Evolutionary conservation across 2,113 vertebrate species (phyloP).

Genomic region (Neoarius graeffei): DNA sequence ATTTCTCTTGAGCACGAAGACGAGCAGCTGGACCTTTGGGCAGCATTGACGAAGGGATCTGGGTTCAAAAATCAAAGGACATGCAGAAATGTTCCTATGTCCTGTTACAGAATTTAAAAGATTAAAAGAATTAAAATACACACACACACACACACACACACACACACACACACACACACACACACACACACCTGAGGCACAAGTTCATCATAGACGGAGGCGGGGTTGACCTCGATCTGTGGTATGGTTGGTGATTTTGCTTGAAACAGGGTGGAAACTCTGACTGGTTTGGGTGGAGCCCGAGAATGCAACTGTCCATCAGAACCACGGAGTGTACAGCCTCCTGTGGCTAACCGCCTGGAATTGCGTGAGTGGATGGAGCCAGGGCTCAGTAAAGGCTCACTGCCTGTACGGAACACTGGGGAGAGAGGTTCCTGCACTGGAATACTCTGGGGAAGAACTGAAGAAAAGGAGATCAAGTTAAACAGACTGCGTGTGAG

Average conservation of each 20-base stretch:
- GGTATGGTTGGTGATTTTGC: constrained; percentile 53
- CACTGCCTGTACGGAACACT: constrained; percentile 80
- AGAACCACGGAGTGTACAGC: constrained; percentile 72
- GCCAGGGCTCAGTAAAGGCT: constrained; percentile 74
- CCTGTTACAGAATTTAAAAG: neutral
- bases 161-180: no score
- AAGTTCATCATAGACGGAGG: constrained; percentile 76
- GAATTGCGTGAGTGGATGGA: constrained; percentile 47
- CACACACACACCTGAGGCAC: constrained; percentile 65
- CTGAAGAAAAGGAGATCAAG: constrained; percentile 47
- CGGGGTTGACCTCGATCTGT: constrained; percentile 56
- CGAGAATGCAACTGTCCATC: constrained; percentile 84
- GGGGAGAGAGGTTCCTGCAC: constrained; percentile 63
- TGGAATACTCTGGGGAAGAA: constrained; percentile 54
- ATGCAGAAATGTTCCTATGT: neutral
- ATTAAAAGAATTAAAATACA: neutral
- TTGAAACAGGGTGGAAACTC: constrained; percentile 71
- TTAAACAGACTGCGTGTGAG: neutral
- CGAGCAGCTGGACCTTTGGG: constrained; percentile 73
- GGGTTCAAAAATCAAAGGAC: neutral
- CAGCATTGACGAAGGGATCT: constrained; percentile 25
- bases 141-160: constrained; percentile 57
- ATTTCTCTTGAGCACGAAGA: constrained; percentile 75
- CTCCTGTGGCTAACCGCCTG: constrained; percentile 56
- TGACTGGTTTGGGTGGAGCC: constrained; percentile 79